A percentile compares a stretch with the other conserved stretches of the same genome.
Conservation (phyloP, 2,113 vertebrate species). For the Grantiella picta region DNA sequence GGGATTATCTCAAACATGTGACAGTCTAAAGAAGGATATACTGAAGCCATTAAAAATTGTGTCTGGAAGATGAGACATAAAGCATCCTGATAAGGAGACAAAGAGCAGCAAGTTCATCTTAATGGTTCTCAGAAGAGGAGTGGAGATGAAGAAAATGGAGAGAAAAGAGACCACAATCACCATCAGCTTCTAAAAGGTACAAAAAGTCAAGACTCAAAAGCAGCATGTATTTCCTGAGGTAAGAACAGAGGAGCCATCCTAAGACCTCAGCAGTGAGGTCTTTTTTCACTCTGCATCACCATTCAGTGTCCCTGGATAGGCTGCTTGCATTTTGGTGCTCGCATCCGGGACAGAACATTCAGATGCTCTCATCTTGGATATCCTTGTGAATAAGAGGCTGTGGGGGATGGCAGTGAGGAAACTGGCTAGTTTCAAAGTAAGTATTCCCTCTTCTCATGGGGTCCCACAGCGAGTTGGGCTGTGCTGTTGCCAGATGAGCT, state of each 20-base stretch:
- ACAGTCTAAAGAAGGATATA: neutral
- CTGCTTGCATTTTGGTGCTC: neutral
- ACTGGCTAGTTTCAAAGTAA: neutral
- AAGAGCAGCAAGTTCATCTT: neutral
- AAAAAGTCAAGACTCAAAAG: neutral
- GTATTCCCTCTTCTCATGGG: neutral
- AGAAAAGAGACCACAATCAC: neutral
- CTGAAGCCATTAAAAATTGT: neutral
- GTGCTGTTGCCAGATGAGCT: neutral
- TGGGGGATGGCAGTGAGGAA: neutral
- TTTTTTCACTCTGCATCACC: neutral
- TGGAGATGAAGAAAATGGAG: neutral
- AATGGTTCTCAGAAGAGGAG: neutral
- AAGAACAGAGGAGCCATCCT: neutral
- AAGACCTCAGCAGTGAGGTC: neutral
- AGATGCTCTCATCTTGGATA: neutral
- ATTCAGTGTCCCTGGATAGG: neutral
- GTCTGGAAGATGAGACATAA: neutral
- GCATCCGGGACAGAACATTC: neutral
- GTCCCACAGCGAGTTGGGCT: neutral
- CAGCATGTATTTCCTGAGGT: neutral
- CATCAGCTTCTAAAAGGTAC: neutral
- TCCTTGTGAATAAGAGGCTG: neutral
- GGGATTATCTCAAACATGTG: neutral
- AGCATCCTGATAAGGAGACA: neutral